Evolutionary conservation across 2,888 invertebrate genomes (phyloP).

Genomic region (Epirrhoe tristata): DNA sequence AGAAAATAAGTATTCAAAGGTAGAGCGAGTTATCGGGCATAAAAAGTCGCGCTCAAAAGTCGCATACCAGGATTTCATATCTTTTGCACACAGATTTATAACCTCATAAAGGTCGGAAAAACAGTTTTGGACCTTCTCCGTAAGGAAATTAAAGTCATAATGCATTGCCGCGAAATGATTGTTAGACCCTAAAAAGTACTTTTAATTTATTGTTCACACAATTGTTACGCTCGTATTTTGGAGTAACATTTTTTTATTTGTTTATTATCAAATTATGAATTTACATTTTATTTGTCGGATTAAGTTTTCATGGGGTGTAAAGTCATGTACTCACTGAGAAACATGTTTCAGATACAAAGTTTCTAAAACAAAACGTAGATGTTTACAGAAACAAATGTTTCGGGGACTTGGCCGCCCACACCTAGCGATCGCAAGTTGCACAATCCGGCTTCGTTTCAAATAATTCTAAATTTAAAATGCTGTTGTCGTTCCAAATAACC

Average conservation of each 20-base stretch:
- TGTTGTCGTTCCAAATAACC: too few species aligned
- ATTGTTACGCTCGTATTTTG: constrained; percentile 14
- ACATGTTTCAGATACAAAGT: too few species aligned
- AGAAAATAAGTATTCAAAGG: too few species aligned
- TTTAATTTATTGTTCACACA: constrained; percentile 24
- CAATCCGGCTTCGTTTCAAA: too few species aligned
- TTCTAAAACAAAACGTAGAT: too few species aligned
- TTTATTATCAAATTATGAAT: background rate
- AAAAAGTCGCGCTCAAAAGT: constrained; percentile 5
- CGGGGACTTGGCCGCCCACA: too few species aligned
- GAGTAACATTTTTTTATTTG: background rate
- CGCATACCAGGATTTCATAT: constrained; percentile 18
- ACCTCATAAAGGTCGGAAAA: constrained; percentile 28
- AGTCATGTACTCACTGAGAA: too few species aligned
- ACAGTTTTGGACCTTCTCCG: constrained; percentile 36
- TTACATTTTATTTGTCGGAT: background rate
- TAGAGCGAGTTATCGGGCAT: background rate
- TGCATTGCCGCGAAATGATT: constrained; percentile 19
- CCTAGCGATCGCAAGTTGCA: too few species aligned
- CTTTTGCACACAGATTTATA: constrained; percentile 26
- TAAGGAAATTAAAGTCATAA: constrained; percentile 27
- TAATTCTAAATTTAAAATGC: too few species aligned
- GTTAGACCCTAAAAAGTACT: constrained; percentile 13
- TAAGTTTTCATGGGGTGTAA: constrained; percentile 4
- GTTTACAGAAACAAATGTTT: too few species aligned